These are phyloP conservation scores for Drosophila insularis DNA, from an alignment of 1,140 invertebrate genomes.

Conservation along the genomic window DNA sequence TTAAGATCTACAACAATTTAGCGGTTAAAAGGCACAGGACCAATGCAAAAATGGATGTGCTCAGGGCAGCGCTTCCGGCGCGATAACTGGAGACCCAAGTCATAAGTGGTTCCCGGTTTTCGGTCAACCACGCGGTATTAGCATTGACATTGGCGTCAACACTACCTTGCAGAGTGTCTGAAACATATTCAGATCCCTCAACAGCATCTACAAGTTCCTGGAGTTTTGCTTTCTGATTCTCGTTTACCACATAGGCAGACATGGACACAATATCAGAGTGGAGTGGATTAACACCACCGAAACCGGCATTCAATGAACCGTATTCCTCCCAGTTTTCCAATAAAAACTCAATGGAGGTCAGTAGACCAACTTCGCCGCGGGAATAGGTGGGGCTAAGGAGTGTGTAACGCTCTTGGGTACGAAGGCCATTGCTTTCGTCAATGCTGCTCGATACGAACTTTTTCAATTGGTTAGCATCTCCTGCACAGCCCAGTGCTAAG, in stretches of 20 bases:
- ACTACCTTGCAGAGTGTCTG: conserved; percentile 38
- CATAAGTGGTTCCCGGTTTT: conserved; percentile 64
- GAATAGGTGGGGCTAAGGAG: conserved; percentile 66
- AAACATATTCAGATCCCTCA: conserved; percentile 42
- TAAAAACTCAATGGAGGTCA: conserved; percentile 62
- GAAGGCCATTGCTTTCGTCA: conserved; percentile 44
- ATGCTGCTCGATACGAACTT: conserved; percentile 72
- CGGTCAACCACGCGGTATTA: conserved; percentile 60
- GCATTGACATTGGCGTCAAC: conserved; percentile 52
- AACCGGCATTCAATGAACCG: conserved; percentile 53
- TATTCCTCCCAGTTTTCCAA: conserved; percentile 58
- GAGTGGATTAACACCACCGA: conserved; percentile 66
- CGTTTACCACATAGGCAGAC: conserved; percentile 59
- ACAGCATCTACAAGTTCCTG: conserved; percentile 53
- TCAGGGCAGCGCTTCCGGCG: conserved; percentile 52
- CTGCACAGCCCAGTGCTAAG: conserved; percentile 84
- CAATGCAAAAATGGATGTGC: conserved; percentile 49
- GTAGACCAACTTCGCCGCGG: conserved; percentile 59
- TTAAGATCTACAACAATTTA: conserved; percentile 55
- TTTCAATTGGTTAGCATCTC: conserved; percentile 62
- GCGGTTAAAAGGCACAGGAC: conserved; percentile 44
- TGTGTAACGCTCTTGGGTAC: conserved; percentile 64
- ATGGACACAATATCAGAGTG: conserved; percentile 60
- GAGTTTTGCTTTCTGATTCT: conserved; percentile 49
- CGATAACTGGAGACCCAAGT: conserved; percentile 49